Conservation (phyloP, 2,888 invertebrate species). For the Caenorhabditis japonica region DNA sequence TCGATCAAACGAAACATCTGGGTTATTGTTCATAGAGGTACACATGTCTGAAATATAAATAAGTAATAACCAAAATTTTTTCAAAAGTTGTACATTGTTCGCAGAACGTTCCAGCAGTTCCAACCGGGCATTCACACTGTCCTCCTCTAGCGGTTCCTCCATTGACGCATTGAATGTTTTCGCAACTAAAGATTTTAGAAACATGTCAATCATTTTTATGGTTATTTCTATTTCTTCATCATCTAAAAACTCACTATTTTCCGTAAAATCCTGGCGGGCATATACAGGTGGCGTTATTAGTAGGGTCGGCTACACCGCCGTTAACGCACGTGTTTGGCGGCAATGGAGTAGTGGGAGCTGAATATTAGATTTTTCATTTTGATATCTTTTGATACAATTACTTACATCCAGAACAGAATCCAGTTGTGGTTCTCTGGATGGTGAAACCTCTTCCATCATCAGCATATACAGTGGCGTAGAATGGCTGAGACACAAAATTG, state of each 20-base stretch:
- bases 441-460: constrained; percentile 69
- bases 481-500: constrained; percentile 61
- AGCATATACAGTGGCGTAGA: constrained; percentile 68
- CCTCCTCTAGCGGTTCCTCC: constrained; percentile 61
- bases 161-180: constrained; percentile 64
- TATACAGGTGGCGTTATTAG: constrained; percentile 63
- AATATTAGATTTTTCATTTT: constrained; percentile 5
- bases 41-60: constrained; percentile 60
- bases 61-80: not conserved
- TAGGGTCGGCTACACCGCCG: constrained; percentile 67
- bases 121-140: constrained; percentile 63
- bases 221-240: not conserved
- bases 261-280: constrained; percentile 65
- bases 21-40: constrained; percentile 51
- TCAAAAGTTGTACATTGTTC: constrained; percentile 54
- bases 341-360: constrained; percentile 53
- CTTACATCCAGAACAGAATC: constrained; percentile 63
- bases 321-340: constrained; percentile 64
- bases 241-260: constrained; percentile 47
- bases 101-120: constrained; percentile 68
- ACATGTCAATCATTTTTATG: constrained; percentile 28
- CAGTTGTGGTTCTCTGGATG: constrained; percentile 65
- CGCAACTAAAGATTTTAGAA: constrained; percentile 52
- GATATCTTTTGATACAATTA: not conserved
- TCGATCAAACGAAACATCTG: constrained; percentile 56